A percentile compares a stretch with the other conserved stretches of the same genome.
phyloP scores from a whole-genome alignment of 2,797 vertebrate genomes.

The Lateolabrax maculatus region DNA sequence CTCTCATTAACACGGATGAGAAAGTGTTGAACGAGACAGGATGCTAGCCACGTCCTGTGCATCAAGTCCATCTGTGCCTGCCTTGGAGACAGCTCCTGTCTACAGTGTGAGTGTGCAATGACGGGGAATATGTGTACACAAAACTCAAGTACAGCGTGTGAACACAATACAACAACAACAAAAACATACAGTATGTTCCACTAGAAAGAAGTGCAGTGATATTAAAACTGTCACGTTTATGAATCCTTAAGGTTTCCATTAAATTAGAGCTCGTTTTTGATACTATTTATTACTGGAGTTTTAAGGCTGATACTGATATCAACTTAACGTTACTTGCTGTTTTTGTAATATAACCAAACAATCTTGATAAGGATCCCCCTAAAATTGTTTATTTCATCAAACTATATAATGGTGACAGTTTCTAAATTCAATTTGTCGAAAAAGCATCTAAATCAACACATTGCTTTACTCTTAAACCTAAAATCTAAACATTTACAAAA shows the following conservation, averaged over 20 bases:
- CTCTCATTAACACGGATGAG: conserved; percentile 66
- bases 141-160: conserved; percentile 34
- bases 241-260: no score
- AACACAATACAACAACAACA: conserved; percentile 55
- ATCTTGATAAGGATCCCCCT: no score
- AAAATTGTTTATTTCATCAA: no score
- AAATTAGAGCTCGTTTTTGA: neutral
- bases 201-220: neutral
- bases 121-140: conserved; percentile 16
- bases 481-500: no score
- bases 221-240: conserved; percentile 6
- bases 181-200: conserved; percentile 31
- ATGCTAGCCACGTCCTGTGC: conserved; percentile 68
- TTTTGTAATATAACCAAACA: no score
- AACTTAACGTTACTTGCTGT: no score
- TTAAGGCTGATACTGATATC: neutral
- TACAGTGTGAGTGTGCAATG: conserved; percentile 7
- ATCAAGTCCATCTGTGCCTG: conserved; percentile 55
- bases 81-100: conserved; percentile 15
- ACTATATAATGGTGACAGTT: neutral
- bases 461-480: neutral
- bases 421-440: no score
- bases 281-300: neutral
- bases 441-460: no score
- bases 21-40: conserved; percentile 72